These are phyloP conservation scores for Linurgus olivaceus DNA, from an alignment of 2,797 vertebrate species.

Conservation along the genomic window DNA sequence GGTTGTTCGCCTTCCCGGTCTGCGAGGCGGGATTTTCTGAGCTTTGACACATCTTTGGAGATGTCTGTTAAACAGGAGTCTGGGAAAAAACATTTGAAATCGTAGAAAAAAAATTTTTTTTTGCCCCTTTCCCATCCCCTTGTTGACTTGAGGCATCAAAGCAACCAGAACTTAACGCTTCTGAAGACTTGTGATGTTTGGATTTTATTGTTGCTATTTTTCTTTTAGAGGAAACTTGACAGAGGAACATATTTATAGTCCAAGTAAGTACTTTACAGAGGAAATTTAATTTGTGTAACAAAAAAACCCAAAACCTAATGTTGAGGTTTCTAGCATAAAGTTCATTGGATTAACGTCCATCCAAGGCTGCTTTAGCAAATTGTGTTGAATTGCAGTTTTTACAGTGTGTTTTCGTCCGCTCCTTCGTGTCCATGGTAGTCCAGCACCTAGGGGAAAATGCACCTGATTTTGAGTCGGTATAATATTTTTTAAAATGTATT, in stretches of 20 bases:
- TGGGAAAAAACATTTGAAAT: constrained; percentile 46
- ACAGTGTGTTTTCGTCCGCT: neutral
- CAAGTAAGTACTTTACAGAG: constrained; percentile 78
- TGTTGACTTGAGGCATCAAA: constrained; percentile 67
- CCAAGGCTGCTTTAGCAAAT: constrained; percentile 43
- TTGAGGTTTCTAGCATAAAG: constrained; percentile 52
- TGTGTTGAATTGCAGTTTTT: constrained; percentile 11
- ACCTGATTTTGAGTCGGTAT: constrained; percentile 64
- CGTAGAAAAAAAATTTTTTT: neutral
- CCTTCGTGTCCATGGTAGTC: constrained; percentile 12
- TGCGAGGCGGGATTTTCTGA: constrained; percentile 58
- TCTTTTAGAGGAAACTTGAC: constrained; percentile 73
- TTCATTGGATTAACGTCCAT: constrained; percentile 56
- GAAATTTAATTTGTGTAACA: constrained; percentile 61
- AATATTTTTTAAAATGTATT: constrained; percentile 48
- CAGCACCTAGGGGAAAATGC: constrained; percentile 46
- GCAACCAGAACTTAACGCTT: constrained; percentile 36
- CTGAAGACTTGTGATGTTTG: constrained; percentile 65
- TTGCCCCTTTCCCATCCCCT: neutral
- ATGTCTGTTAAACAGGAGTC: constrained; percentile 62
- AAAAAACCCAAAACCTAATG: neutral
- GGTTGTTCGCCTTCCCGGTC: constrained; percentile 48
- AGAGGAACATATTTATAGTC: constrained; percentile 72
- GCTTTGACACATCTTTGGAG: constrained; percentile 68
- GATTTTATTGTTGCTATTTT: constrained; percentile 57